Evolutionary conservation across 2,113 vertebrate genomes (phyloP).

Genomic region (Ophiodon elongatus): DNA sequence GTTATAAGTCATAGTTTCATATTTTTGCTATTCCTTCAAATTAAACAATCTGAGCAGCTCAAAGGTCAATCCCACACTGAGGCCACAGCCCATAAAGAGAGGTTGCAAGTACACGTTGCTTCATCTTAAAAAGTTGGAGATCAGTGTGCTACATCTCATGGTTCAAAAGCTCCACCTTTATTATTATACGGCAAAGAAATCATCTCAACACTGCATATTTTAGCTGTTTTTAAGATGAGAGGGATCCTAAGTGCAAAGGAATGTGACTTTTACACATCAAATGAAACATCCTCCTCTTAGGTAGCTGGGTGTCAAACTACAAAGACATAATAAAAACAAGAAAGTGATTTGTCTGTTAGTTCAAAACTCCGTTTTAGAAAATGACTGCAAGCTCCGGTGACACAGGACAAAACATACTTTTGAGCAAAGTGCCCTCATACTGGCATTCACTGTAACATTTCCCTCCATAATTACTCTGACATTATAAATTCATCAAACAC

Average conservation of each 20-base stretch:
- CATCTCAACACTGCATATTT: conserved; percentile 14
- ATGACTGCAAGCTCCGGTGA: conserved; percentile 14
- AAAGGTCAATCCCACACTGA: background rate
- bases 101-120: background rate
- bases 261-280: conserved; percentile 8
- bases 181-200: background rate
- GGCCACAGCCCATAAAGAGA: background rate
- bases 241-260: background rate
- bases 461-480: conserved; percentile 66
- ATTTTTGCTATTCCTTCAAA: background rate
- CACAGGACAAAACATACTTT: conserved; percentile 28
- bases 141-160: background rate
- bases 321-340: background rate
- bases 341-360: conserved; percentile 12
- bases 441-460: conserved; percentile 18
- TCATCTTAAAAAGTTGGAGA: background rate
- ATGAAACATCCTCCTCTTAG: background rate
- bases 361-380: conserved; percentile 6
- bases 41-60: background rate
- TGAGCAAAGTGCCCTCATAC: conserved; percentile 40
- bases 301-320: background rate
- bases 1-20: background rate
- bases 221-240: background rate
- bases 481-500: conserved; percentile 74
- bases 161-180: background rate